Evolutionary conservation across 92 coral and sea anemone species (phyloP).

Genomic region (Zoanthus sociatus): DNA sequence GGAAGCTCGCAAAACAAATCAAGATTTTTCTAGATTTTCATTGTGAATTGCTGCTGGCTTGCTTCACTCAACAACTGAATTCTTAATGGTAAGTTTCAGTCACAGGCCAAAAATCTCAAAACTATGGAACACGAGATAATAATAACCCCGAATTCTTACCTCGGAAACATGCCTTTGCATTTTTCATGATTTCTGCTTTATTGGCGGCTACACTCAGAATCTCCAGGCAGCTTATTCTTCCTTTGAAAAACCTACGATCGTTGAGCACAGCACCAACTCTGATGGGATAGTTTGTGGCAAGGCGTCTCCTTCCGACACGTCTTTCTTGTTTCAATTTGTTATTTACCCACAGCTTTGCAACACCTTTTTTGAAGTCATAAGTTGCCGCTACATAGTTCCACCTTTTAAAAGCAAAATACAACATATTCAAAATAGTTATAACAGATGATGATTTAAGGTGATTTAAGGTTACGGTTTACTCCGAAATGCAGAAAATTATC

Average conservation of each 20-base stretch:
- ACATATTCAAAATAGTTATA: too few species aligned
- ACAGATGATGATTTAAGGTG: too few species aligned
- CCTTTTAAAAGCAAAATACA: constrained; percentile 3
- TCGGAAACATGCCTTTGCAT: constrained; percentile 35
- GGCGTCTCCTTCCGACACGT: constrained; percentile 67
- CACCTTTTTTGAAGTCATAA: constrained; percentile 71
- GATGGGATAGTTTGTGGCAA: constrained; percentile 85
- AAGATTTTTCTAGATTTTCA: too few species aligned
- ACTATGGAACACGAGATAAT: background rate
- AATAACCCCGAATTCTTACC: background rate
- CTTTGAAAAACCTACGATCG: constrained; percentile 18
- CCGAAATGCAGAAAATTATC: too few species aligned
- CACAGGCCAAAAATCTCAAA: too few species aligned
- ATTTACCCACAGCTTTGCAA: constrained; percentile 69
- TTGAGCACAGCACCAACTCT: constrained; percentile 72
- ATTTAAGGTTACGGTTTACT: too few species aligned
- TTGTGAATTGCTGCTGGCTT: too few species aligned
- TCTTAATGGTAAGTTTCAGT: too few species aligned
- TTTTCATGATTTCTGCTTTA: constrained; percentile 5
- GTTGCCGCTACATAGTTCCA: constrained; percentile 82
- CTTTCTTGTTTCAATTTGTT: constrained; percentile 53
- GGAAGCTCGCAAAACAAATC: too few species aligned
- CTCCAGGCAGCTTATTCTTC: constrained; percentile 28
- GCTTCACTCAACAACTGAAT: too few species aligned
- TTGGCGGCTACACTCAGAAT: constrained; percentile 19